Base-by-base conservation (phyloP, 2,797 vertebrate genomes). In the Dromococcyx pavoninus region DNA sequence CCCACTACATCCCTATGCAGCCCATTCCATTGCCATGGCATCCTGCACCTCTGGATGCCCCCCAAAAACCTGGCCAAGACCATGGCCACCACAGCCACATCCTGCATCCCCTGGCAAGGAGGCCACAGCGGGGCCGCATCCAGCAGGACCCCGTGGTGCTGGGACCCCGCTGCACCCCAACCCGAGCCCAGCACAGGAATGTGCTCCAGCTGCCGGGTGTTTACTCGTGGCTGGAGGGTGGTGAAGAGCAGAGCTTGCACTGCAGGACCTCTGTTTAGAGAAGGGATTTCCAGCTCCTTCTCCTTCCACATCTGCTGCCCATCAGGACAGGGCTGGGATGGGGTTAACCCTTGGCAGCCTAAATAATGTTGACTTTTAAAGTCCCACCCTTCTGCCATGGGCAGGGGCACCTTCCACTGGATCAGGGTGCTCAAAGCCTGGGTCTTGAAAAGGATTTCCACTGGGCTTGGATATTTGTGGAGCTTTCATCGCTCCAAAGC, bases 11-110 rank as follows among this genome's bases (percentile, higher is more conserved):
- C 44, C 44, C 21, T 46, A 44, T 19, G 44, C 18, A 46, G 18
- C 44, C 17, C 10, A 19, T 48, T 48, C 46, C 46, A 23, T 19
- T 22, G 46, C 46, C 46, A 19, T 23, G 21, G 44, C 21, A 7
- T 19, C 44, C 44, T 46, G 44, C 44, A 46, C 44, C 44, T 46
- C 44, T 16, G 7, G 18, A 44, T 44, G 43, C 17, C 43, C 17
- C 62, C 7, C 27, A 19, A 48, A n/a, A 46, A 35, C 44, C 57
- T 4, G 23, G 32, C 16, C 32, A 5, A 0, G 0, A 3, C 14
- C 61, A 2, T 4, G 35, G 61, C n/a, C 39, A 46, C 61, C 9
- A 2, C 0, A 0, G 7, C 7, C 13, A 0, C 4, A 4, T 50
- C 65, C 60, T 19, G 6, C 3, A 0, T 44, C 37, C 19, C 53